A percentile compares a stretch with the other conserved stretches of the same genome.
Evolutionary conservation across 2,113 vertebrate genomes (phyloP).

Genomic region (Camelus dromedarius): DNA sequence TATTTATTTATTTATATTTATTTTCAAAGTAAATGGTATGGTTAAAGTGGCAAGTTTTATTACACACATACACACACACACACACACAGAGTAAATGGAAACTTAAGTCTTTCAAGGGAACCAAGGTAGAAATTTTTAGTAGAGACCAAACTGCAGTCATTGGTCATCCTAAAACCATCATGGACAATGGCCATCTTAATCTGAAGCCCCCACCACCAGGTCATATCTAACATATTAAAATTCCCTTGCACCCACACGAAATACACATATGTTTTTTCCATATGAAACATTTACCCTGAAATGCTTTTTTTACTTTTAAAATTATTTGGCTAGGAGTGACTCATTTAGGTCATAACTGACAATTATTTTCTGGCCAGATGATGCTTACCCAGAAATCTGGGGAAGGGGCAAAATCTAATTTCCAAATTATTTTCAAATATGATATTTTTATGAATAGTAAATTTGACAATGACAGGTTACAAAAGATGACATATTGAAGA

Average conservation of each 20-base stretch:
- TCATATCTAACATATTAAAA: not conserved
- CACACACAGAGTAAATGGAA: not conserved
- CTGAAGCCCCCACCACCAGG: not conserved
- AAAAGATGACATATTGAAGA: not conserved
- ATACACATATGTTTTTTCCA: not conserved
- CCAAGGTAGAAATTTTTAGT: not conserved
- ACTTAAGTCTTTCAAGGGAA: not conserved
- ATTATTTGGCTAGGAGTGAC: not conserved
- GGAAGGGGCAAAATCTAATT: not conserved
- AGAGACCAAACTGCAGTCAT: not conserved
- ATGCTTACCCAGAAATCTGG: not conserved
- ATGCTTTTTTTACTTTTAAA: slow-evolving; percentile 19
- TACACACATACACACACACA: not conserved
- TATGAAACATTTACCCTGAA: not conserved
- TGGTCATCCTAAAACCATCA: not conserved
- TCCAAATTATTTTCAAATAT: not conserved
- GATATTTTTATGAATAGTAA: slow-evolving; percentile 18
- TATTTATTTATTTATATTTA: slow-evolving; percentile 9
- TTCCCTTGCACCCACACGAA: not conserved
- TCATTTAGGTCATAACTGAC: not conserved
- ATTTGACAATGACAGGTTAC: not conserved
- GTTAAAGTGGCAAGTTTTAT: not conserved
- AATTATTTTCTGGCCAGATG: not conserved
- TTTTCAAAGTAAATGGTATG: slow-evolving; percentile 21
- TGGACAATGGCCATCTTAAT: not conserved